These are phyloP conservation scores for Eupithecia centaureata DNA, from an alignment of 2,888 invertebrate genomes.

Conservation along the genomic window DNA sequence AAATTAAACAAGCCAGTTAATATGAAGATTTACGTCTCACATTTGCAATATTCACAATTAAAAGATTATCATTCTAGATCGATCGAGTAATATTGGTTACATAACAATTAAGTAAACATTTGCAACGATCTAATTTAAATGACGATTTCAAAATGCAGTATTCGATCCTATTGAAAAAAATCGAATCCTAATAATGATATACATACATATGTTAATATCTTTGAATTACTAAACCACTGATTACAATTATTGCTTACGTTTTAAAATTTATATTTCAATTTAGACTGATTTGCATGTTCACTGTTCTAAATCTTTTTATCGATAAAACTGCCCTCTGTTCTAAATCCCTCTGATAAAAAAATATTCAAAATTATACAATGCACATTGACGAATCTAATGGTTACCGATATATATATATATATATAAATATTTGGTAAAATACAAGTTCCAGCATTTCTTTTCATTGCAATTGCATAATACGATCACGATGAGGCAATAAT, in stretches of 20 bases:
- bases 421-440: not conserved
- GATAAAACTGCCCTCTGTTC: not conserved
- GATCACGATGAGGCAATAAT: constrained; percentile 34
- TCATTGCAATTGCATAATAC: constrained; percentile 8
- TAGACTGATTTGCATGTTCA: not conserved
- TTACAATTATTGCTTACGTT: not conserved
- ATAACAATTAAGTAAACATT: not conserved
- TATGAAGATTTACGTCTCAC: not conserved
- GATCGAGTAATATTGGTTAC: not conserved
- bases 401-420: not conserved
- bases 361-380: not conserved
- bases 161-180: not conserved
- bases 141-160: not conserved
- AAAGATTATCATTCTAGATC: not conserved
- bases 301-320: not conserved
- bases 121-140: constrained; percentile 7
- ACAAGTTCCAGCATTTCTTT: not conserved
- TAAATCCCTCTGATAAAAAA: not conserved
- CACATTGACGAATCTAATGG: not conserved
- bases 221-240: not conserved
- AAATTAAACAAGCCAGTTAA: not conserved
- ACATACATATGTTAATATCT: not conserved
- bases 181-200: not conserved
- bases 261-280: not conserved
- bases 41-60: not conserved